Base-by-base conservation (phyloP, 2,113 vertebrate genomes). In the Terrapene triunguis region DNA sequence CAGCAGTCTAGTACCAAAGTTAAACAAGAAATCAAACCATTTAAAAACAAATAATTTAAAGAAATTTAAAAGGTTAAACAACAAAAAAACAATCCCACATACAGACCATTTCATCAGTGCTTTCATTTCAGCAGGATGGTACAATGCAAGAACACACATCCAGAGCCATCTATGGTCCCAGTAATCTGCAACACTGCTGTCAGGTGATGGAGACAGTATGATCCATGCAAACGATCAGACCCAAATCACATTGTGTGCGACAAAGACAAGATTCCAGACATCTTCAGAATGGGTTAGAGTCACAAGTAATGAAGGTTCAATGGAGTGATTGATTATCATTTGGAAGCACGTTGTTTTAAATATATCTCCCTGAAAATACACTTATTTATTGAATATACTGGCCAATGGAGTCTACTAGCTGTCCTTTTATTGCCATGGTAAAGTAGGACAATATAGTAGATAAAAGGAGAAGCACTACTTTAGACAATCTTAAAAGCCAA, bases 301-400 rank as follows among this genome's bases (percentile, higher is more conserved):
- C 98, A 98, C 98, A 98, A 98, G 97, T 98, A 97, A 97, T 98
- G 97, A 97, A 98, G 93, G 90, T 98, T 97, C 98, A 98, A 97
- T 98, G 97, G 96, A 98, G 97, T 98, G 98, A 98, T 93, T 98
- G 97, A 97, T 89, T 98, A 98, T 98, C 98, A 98, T 94, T 98
- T 99, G 99, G 99, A 99, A 99, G 99, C 99, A 99, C 98, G 84
- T 97, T 97, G 98, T 97, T 98, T 98, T 98, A 98, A 98, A 97
- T 98, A 98, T 94, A 98, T 98, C 95, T 99, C 99, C 99, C 99
- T 99, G 99, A 99, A 98, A 98, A 98, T 98, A 97, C 89, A 94
- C 94, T 97, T 98, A 91, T 97, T 89, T 98, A 98, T 97, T 98
- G 97, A 98, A 94, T 97, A 96, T 97, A 98, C 98, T 99, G 98